Evolutionary conservation across 2,797 vertebrate species (phyloP).

Genomic region (Sebastes goodei): DNA sequence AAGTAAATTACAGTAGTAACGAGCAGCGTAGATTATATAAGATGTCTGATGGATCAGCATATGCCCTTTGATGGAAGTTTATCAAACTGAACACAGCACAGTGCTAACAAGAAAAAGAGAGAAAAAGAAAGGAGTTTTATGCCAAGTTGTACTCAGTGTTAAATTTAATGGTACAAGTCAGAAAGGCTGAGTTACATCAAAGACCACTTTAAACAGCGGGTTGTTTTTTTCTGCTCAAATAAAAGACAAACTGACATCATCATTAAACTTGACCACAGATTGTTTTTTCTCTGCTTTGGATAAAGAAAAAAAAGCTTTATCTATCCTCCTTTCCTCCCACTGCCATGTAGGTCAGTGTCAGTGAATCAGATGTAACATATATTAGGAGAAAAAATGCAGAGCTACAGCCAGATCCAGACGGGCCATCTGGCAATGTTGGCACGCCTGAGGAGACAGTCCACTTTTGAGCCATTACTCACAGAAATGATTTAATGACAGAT

Average conservation of each 20-base stretch:
- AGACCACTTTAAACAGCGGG: slow-evolving; percentile 54
- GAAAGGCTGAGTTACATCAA: slow-evolving; percentile 62
- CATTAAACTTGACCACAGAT: slow-evolving; percentile 60
- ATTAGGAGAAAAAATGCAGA: slow-evolving; percentile 47
- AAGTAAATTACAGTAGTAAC: slow-evolving; percentile 59
- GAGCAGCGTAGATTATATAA: slow-evolving; percentile 49
- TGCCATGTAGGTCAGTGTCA: slow-evolving; percentile 68
- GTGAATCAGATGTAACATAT: slow-evolving; percentile 66
- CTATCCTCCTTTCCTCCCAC: slow-evolving; percentile 54
- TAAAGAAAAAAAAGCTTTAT: slow-evolving; percentile 49
- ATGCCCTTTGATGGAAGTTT: slow-evolving; percentile 57
- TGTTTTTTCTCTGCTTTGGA: slow-evolving; percentile 56
- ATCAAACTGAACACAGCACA: slow-evolving; percentile 50
- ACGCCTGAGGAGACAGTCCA: slow-evolving; percentile 19
- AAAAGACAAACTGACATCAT: slow-evolving; percentile 69
- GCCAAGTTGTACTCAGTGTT: slow-evolving; percentile 59
- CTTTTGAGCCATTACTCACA: slow-evolving; percentile 49
- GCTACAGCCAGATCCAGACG: slow-evolving; percentile 52
- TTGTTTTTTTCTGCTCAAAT: slow-evolving; percentile 55
- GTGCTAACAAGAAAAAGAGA: slow-evolving; percentile 18
- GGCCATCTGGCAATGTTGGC: slow-evolving; percentile 68
- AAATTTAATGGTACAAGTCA: slow-evolving; percentile 64
- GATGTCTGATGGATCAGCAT: slow-evolving; percentile 39
- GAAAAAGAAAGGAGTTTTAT: slow-evolving; percentile 14
- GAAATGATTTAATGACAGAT: slow-evolving; percentile 50